These are phyloP conservation scores for Eulemur rubriventer DNA, from an alignment of 2,797 vertebrate species.

Conservation along the genomic window DNA sequence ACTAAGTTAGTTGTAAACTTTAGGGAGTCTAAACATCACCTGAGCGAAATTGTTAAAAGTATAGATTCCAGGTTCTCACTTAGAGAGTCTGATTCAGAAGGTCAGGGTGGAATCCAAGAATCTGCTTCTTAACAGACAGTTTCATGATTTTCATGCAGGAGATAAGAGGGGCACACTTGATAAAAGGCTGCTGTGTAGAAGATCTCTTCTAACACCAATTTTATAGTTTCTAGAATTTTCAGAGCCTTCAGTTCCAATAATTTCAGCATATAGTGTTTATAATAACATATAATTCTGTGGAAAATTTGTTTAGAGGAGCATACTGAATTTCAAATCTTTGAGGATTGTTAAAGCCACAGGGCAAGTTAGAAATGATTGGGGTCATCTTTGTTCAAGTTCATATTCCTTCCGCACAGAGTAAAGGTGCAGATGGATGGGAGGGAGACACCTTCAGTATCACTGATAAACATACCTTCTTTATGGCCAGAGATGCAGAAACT, in stretches of 20 bases:
- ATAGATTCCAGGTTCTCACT: background rate
- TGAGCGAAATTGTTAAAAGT: background rate
- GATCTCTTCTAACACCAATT: background rate
- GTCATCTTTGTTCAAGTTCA: background rate
- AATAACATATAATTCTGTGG: background rate
- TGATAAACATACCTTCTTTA: background rate
- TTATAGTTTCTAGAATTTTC: background rate
- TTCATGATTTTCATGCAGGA: background rate
- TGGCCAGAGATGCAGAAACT: background rate
- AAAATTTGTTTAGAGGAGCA: background rate
- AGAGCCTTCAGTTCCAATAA: background rate
- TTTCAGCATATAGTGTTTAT: background rate
- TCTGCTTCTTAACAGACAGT: background rate
- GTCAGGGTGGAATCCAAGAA: background rate
- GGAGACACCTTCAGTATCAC: background rate
- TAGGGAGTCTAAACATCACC: background rate
- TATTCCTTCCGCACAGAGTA: background rate
- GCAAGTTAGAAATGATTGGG: background rate
- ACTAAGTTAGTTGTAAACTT: background rate
- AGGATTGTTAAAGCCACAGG: background rate
- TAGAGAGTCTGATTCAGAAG: background rate
- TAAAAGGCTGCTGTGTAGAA: background rate
- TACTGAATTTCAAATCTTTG: conserved; percentile 9
- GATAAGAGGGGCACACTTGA: background rate
- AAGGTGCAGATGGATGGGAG: background rate